Conservation (phyloP, 2,797 vertebrate genomes). For the Cyclura pinguis region DNA sequence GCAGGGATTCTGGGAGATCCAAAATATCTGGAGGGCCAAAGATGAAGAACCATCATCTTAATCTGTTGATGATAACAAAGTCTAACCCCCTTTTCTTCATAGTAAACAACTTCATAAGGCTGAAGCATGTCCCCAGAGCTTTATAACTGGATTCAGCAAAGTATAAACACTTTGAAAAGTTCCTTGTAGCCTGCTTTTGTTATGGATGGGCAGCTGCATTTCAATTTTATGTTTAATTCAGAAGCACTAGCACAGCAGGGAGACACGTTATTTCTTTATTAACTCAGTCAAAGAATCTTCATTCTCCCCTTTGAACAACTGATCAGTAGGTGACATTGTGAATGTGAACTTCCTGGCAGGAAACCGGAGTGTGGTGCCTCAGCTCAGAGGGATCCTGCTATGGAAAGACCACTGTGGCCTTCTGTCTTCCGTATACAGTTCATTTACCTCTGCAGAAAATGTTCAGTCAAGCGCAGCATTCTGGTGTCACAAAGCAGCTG, state of each 20-base stretch:
- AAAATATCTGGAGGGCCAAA: too few species aligned
- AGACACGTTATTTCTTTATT: not conserved
- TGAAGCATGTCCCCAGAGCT: constrained; percentile 28
- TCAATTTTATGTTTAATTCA: constrained; percentile 44
- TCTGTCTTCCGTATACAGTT: not conserved
- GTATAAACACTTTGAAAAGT: constrained; percentile 37
- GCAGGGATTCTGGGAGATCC: too few species aligned
- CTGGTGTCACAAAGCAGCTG: not conserved
- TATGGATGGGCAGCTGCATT: constrained; percentile 21
- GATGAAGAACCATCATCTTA: constrained; percentile 21
- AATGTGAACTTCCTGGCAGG: not conserved
- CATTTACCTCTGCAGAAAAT: constrained; percentile 3
- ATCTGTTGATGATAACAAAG: constrained; percentile 56
- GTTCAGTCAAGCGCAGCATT: not conserved
- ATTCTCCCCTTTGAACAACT: not conserved
- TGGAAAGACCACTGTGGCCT: constrained; percentile 16
- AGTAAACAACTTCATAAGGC: constrained; percentile 47
- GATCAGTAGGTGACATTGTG: constrained; percentile 7
- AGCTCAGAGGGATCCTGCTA: not conserved
- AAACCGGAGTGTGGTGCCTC: not conserved
- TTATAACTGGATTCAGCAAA: constrained; percentile 51
- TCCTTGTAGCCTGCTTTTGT: constrained; percentile 29
- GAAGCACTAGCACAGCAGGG: constrained; percentile 25
- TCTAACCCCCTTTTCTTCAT: constrained; percentile 4
- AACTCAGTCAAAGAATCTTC: constrained; percentile 23